phyloP scores from a whole-genome alignment of 2,888 invertebrate genomes.

The Erebia aethiops region DNA sequence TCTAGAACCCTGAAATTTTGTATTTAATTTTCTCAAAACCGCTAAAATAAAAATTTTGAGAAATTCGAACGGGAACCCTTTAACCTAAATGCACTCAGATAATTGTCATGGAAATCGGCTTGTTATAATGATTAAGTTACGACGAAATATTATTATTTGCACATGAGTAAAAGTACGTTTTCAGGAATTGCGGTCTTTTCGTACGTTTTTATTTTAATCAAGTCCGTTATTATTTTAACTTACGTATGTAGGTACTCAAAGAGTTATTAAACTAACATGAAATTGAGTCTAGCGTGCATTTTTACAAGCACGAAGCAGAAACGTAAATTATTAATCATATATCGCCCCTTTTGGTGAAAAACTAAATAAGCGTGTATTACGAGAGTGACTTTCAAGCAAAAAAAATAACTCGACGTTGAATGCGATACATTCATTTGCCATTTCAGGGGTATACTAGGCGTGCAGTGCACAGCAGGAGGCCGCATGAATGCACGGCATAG shows the following conservation, averaged over 20 bases:
- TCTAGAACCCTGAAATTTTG: no score
- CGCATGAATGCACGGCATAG: conserved; percentile 68
- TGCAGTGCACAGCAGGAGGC: conserved; percentile 63
- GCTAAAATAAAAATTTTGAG: no score
- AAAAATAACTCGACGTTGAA: conserved; percentile 8
- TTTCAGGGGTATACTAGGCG: conserved; percentile 66
- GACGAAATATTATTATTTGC: no score
- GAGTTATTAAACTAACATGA: background rate
- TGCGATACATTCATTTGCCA: conserved; percentile 49
- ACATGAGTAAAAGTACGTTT: no score
- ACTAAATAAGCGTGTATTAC: background rate
- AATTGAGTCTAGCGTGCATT: background rate
- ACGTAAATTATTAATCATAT: background rate
- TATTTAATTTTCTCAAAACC: no score
- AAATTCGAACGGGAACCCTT: no score
- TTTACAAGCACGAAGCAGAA: conserved; percentile 3
- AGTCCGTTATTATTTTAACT: background rate
- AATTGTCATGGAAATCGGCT: no score
- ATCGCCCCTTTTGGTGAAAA: background rate
- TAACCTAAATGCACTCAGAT: no score
- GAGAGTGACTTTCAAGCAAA: conserved; percentile 19
- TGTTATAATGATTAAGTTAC: no score
- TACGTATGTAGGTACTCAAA: background rate
- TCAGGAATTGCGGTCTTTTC: no score
- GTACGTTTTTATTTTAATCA: no score